Evolutionary conservation across 2,888 invertebrate species (phyloP).

Genomic region (Acleris literana): DNA sequence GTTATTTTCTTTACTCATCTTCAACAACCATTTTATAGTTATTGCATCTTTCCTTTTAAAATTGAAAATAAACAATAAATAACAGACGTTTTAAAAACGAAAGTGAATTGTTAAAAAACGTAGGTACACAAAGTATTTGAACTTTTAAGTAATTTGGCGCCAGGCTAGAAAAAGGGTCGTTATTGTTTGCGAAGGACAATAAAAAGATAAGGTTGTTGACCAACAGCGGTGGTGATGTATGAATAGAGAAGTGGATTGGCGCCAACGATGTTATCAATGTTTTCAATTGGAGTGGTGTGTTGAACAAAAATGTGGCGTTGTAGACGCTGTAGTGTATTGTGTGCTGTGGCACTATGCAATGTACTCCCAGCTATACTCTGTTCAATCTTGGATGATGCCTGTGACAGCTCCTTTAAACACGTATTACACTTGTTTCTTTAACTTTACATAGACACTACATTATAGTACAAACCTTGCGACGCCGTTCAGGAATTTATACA

Average conservation of each 20-base stretch:
- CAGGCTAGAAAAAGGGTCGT: constrained; percentile 10
- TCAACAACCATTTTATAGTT: constrained; percentile 33
- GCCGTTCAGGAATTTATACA: too few relatives aligned
- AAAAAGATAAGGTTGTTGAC: constrained; percentile 18
- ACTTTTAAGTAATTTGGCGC: constrained; percentile 31
- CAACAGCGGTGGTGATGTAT: constrained; percentile 10
- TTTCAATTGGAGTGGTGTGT: too few relatives aligned
- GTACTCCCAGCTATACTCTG: too few relatives aligned
- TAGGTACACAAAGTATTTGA: constrained; percentile 5
- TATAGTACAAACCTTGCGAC: too few relatives aligned
- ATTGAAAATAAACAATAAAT: constrained; percentile 25
- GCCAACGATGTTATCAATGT: constrained; percentile 12
- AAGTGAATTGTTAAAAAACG: constrained; percentile 18
- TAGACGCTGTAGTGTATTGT: too few relatives aligned
- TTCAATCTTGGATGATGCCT: too few relatives aligned
- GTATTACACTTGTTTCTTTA: too few relatives aligned
- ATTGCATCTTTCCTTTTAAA: constrained; percentile 17
- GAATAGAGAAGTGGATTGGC: constrained; percentile 18
- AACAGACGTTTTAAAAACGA: constrained; percentile 22
- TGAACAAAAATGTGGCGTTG: too few relatives aligned
- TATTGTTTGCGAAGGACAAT: constrained; percentile 29
- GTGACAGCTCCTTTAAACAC: too few relatives aligned
- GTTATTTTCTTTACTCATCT: constrained; percentile 20
- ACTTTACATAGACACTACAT: too few relatives aligned
- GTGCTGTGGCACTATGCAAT: too few relatives aligned